These are phyloP conservation scores for Diplodus sargus DNA, from an alignment of 2,797 vertebrate genomes.

Conservation along the genomic window DNA sequence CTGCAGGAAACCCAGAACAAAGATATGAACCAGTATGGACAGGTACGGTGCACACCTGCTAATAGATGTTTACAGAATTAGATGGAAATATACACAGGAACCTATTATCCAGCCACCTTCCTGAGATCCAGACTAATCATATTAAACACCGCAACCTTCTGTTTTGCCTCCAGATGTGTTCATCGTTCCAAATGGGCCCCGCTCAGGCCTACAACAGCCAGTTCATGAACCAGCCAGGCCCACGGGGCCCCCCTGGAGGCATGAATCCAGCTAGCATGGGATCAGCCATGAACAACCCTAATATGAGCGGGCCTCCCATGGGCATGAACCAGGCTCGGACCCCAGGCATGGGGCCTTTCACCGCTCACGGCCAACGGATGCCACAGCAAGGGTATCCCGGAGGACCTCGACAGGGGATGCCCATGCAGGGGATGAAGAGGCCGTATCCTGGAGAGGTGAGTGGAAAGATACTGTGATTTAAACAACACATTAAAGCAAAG, in stretches of 20 bases:
- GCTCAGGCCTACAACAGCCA: constrained; percentile 97
- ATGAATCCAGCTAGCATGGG: constrained; percentile 96
- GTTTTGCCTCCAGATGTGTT: constrained; percentile 91
- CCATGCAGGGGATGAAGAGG: constrained; percentile 97
- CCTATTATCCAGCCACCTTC: constrained; percentile 12
- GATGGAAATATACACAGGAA: constrained; percentile 14
- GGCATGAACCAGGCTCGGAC: constrained; percentile 95
- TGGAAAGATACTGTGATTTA: neutral
- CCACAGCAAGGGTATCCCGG: constrained; percentile 95
- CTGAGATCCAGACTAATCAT: neutral
- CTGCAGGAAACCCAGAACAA: constrained; percentile 98
- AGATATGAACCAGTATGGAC: constrained; percentile 99
- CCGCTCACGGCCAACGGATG: constrained; percentile 94
- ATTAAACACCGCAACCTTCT: constrained; percentile 32
- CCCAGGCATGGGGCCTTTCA: constrained; percentile 94
- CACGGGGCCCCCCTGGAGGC: constrained; percentile 93
- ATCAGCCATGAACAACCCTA: constrained; percentile 92
- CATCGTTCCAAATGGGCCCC: constrained; percentile 99
- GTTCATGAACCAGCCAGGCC: constrained; percentile 98
- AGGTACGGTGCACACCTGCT: constrained; percentile 82
- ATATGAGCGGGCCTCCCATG: constrained; percentile 97
- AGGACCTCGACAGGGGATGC: constrained; percentile 92
- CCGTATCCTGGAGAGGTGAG: constrained; percentile 97
- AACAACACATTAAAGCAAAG: too few relatives aligned
- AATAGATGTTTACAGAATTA: constrained; percentile 5